Evolutionary conservation across 2,888 invertebrate species (phyloP), one percentile per base, ranked within the genome.

Genomic region (Acleris laterana): DNA sequence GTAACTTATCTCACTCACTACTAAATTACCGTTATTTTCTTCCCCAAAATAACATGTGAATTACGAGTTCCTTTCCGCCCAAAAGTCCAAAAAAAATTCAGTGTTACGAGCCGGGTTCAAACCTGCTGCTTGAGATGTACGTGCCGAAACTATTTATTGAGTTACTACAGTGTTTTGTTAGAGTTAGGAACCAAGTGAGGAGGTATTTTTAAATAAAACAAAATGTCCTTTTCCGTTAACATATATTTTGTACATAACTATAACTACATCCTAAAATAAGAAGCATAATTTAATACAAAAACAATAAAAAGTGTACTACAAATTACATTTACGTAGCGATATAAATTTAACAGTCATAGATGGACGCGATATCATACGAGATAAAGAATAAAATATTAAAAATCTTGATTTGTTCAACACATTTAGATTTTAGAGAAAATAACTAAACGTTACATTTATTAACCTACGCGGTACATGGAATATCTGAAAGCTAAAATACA

Each of bases 271-370:
- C 62, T 66, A 66, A 68, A 53, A 63, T 49, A 38, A 68, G 68
- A 68, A 63, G 63, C 68, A 56, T 68, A 67, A 57, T 63, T 50
- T 44, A 56, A 68, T 63, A 68, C 51, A 63, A 68, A 68, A 62
- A 62, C 19, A 57, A 65, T 65, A 56, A 55, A 60, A 65, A 57
- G 50, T 61, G 17, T 57, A 66, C 57, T 46, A 62, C 46, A 66
- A 60, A 55, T 62, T 65, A 66, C 56, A 61, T 46, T 61, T 57
- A 61, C 51, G 57, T 52, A 62, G 66, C 32, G 20, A 56, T 46
- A 64, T 64, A 65, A 20, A 62, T 52, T 62, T 51, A 66, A 62
- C 66, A 62, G 57, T 62, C 66, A 51, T 61, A 55, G 60, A 62
- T 57, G 66, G 66, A 66, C 66, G 65, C 60, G 61, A 62, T 66